Percentiles rank a stretch among this genome's conserved stretches.
These are phyloP conservation scores for Rostratula benghalensis DNA, from an alignment of 2,113 vertebrate species.

Conservation along the genomic window DNA sequence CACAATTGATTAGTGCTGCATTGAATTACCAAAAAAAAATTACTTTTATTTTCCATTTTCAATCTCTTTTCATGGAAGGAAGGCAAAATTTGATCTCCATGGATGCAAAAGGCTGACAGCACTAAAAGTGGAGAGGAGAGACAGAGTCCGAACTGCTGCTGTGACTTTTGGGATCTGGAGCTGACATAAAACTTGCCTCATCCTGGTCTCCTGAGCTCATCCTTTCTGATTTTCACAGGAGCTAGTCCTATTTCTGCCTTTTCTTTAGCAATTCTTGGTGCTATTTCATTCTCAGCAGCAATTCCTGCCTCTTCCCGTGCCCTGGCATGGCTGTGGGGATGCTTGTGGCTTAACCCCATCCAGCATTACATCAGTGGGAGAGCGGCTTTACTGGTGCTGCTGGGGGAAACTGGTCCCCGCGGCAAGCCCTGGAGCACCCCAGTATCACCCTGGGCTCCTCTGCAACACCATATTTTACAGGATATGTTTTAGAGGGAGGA, in stretches of 20 bases:
- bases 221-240: neutral
- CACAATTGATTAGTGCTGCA: constrained; percentile 63
- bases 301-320: neutral
- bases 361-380: neutral
- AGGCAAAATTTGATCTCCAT: neutral
- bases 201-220: neutral
- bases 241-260: neutral
- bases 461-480: rapidly evolving
- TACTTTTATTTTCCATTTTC: constrained; percentile 34
- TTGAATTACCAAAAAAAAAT: constrained; percentile 41
- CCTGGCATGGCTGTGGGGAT: rapidly evolving
- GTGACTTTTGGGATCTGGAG: neutral
- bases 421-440: neutral
- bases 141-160: neutral
- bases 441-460: neutral
- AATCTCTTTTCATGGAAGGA: neutral
- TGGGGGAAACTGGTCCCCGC: neutral
- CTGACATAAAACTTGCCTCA: neutral
- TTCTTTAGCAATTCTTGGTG: neutral
- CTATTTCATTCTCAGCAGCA: too few relatives aligned
- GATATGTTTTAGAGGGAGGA: neutral
- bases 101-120: neutral
- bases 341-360: rapidly evolving
- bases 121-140: neutral
- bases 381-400: neutral